Conservation (phyloP, 1,140 invertebrate species). For the Heliconius melpomene region DNA sequence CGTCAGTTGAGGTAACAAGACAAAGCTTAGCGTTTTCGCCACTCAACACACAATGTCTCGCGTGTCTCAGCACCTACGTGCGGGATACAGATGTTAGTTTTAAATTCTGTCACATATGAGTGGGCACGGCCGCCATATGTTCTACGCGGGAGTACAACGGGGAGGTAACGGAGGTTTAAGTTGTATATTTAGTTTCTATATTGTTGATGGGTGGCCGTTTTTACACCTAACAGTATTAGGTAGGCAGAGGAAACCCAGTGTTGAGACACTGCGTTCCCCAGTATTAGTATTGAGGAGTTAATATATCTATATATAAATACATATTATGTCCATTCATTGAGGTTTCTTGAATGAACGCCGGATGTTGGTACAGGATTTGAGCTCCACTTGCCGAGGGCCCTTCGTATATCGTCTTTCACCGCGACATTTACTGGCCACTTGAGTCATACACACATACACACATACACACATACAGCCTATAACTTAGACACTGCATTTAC, state of each 20-base stretch:
- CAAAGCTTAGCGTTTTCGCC: no score
- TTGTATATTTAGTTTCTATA: background rate
- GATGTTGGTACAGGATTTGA: slow-evolving; percentile 9
- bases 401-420: slow-evolving; percentile 15
- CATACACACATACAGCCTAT: background rate
- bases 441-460: background rate
- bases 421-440: slow-evolving; percentile 3
- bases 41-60: no score
- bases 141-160: slow-evolving; percentile 5
- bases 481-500: background rate
- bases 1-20: no score
- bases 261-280: no score
- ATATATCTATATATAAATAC: background rate
- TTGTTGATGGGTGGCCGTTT: background rate
- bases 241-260: no score
- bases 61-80: background rate
- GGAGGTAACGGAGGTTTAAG: slow-evolving; percentile 6
- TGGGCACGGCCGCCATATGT: slow-evolving; percentile 16
- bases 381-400: slow-evolving; percentile 7
- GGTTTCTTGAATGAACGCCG: slow-evolving; percentile 16
- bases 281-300: no score
- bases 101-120: background rate
- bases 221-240: background rate
- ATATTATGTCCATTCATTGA: background rate
- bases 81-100: background rate